Conservation (phyloP, 2,113 vertebrate species). For the Lepus timidus region DNA sequence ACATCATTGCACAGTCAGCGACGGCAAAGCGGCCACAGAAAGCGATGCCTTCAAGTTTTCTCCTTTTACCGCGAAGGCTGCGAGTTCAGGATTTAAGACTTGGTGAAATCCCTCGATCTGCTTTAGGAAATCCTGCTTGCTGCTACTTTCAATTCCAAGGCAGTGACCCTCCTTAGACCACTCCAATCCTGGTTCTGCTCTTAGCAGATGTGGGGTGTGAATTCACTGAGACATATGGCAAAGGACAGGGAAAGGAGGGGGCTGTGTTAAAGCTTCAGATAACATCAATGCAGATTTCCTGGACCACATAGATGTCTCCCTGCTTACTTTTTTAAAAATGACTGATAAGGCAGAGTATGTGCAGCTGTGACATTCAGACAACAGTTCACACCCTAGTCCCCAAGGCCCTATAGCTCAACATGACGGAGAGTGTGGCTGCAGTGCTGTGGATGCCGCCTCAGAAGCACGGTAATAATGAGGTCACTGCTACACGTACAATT, state of each 20-base stretch:
- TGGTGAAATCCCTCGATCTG: neutral
- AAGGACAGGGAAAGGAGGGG: neutral
- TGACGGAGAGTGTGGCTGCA: neutral
- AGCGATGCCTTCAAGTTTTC: neutral
- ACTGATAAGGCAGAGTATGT: neutral
- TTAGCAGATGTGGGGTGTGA: constrained; percentile 6
- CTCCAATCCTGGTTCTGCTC: neutral
- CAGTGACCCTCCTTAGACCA: neutral
- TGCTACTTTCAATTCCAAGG: neutral
- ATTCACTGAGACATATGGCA: neutral
- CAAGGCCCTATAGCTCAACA: neutral
- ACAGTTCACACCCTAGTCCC: constrained; percentile 44
- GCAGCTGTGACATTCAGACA: constrained; percentile 20
- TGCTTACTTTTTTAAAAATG: neutral
- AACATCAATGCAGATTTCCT: neutral
- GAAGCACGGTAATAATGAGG: constrained; percentile 17
- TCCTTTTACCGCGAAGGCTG: neutral
- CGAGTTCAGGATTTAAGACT: neutral
- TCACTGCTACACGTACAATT: neutral
- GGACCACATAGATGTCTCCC: neutral
- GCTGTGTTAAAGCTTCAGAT: neutral
- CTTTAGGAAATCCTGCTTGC: neutral
- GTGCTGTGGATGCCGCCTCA: neutral
- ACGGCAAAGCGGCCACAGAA: neutral
- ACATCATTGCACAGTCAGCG: neutral